Evolutionary conservation across 2,113 vertebrate species (phyloP), one percentile per base, ranked within the genome.

Genomic region (Tenebrosternarchus preto): DNA sequence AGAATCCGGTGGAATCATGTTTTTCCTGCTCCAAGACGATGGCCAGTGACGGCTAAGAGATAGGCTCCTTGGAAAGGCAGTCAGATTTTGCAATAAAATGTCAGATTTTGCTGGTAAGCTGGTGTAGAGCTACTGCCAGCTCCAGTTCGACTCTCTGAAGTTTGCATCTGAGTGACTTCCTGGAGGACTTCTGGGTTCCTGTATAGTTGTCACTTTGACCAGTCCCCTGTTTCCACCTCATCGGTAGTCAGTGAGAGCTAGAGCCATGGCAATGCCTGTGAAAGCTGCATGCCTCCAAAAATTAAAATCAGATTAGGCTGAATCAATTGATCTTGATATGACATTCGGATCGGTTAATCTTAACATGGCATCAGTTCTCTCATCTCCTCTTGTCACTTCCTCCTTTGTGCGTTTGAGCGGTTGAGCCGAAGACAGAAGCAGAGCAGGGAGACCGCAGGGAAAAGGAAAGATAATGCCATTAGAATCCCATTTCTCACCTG

Each of bases 301-400:
- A 43, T 77, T 24, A 31, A 27, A 33, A 33, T 66, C 8, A 66
- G 53, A 67, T 55, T 19, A 77, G 50, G 22, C 9, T 68, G 50
- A 67, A 56, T 56, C 20, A 6, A 31, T 50, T 50, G 43, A 50
- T 50, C 43, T 50, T 50, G 43, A 50, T 12, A 12, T 15, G 43
- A 50, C 43, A 50, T 50, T 50, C 9, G 50, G 68, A 56, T 56
- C 20, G 2, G 12, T 96, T 95, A 94, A 92, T 95, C 92, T 93
- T 94, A 95, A 95, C 93, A 91, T 92, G 93, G 94, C 95, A 94
- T 96, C 94, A 93, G 92, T 97, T 91, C 93, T 94, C 96, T 96
- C 92, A 94, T 95, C 93, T 92, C 93, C 96, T 95, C 93, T 94
- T 93, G 94, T 92, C 89, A 90, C 91, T 92, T 59, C 22, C 1